Evolutionary conservation across 92 coral and sea anemone species (phyloP), one percentile per base, ranked within the genome.

Genomic region (Parazoanthus darwini): DNA sequence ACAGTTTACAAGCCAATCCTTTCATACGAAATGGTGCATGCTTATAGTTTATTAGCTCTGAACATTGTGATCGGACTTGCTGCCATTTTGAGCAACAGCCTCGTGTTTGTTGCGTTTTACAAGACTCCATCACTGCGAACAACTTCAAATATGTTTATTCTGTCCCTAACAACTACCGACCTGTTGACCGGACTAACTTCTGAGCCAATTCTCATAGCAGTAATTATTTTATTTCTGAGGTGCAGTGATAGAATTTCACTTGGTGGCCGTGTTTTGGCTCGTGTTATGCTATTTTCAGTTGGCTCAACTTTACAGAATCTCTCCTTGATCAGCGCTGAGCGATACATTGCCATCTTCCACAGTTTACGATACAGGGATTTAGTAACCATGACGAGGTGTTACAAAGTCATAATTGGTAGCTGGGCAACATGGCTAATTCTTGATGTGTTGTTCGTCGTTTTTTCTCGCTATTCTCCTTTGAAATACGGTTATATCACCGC

Each of bases 101-200:
- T 80, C n/a, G 85, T 80, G 26, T 46, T 80, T 33, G 71, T 71
- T 16, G 85, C 71, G 14, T 80, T 16, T 35, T 26, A 80, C 0
- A 7, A 13, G 70, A 80, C 68, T 26, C 43, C 70, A 20, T 80
- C 85, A 0, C 72, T 80, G 23, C 39, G 66, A 54, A 80, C 70
- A 33, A 48, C 71, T 56, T 80, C 72, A 8, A 80, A 80, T n/a
- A 80, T 80, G 42, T 80, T 80, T n/a, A 58, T 80, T 58, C 25
- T 80, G 65, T 80, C 84, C 10, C n/a, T 80, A 56, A 36, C 84
- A 13, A 39, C 72, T 0, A 29, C 71, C 0, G 72, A 80, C 18
- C 6, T 50, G 0, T 37, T 80, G 22, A 80, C 68, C 39, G 68
- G 70, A 1, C 23, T 80, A 1, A 20, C 58, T 0, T 13, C 22